A percentile compares a stretch with the other conserved stretches of the same genome.
Conservation (phyloP, 2,113 vertebrate genomes). For the Chaetura pelagica region DNA sequence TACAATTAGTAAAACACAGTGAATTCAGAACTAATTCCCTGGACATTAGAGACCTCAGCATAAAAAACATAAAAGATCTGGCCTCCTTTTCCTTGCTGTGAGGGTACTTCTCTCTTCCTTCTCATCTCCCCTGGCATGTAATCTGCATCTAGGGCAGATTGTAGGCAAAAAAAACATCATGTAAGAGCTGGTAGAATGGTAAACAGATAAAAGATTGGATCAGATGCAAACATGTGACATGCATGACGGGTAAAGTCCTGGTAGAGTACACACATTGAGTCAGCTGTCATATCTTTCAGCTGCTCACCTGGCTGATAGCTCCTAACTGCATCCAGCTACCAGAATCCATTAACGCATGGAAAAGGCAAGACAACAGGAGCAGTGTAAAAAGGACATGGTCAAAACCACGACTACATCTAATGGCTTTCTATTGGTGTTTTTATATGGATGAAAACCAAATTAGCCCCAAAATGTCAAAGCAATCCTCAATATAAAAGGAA, state of each 20-base stretch:
- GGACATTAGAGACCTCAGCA: neutral
- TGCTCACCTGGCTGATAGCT: conserved; percentile 5
- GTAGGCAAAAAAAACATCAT: neutral
- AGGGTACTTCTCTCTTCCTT: neutral
- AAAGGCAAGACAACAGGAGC: neutral
- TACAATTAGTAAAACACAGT: neutral
- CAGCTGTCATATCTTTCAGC: conserved; percentile 1
- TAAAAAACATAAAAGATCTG: neutral
- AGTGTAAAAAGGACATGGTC: neutral
- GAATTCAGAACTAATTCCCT: neutral
- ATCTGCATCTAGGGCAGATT: neutral
- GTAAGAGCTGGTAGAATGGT: neutral
- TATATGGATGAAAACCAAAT: neutral
- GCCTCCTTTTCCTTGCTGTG: neutral
- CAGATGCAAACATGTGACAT: neutral
- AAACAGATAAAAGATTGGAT: neutral
- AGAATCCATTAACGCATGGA: neutral
- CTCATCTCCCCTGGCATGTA: neutral
- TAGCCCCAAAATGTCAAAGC: neutral
- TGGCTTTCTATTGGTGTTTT: neutral
- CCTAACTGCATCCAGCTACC: neutral
- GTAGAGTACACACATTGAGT: neutral
- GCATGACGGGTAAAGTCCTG: neutral
- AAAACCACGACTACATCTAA: neutral
- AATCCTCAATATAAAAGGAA: neutral